Evolutionary conservation across 2,888 invertebrate species (phyloP).

Genomic region (Malthinus flaveolus): DNA sequence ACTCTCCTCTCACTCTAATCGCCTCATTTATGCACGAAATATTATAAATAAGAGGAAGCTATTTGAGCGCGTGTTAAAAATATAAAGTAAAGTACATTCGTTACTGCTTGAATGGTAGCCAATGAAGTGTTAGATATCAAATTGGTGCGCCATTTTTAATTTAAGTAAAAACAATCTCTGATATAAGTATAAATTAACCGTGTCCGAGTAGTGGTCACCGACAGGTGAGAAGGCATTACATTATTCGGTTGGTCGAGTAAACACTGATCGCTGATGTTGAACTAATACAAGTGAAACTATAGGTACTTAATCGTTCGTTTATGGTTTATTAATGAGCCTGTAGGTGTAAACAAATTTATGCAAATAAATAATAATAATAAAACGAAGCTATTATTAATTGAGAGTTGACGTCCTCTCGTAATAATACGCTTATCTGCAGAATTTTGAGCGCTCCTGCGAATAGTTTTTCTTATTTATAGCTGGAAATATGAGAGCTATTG

Average conservation of each 20-base stretch:
- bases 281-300: slow-evolving; percentile 37
- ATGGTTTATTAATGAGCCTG: slow-evolving; percentile 3
- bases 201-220: slow-evolving; percentile 42
- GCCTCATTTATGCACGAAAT: neutral
- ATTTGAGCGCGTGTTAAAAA: slow-evolving; percentile 10
- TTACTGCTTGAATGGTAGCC: slow-evolving; percentile 43
- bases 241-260: slow-evolving; percentile 41
- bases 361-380: too few relatives aligned
- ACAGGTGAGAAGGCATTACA: slow-evolving; percentile 44
- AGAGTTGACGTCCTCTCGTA: too few relatives aligned
- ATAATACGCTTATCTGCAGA: too few relatives aligned
- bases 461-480: too few relatives aligned
- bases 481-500: neutral
- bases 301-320: slow-evolving; percentile 12
- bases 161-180: slow-evolving; percentile 42
- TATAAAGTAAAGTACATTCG: slow-evolving; percentile 27
- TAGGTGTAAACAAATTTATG: slow-evolving; percentile 13
- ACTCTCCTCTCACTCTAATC: neutral
- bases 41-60: neutral
- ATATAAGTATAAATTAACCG: slow-evolving; percentile 45
- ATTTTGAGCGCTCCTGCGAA: too few relatives aligned
- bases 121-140: slow-evolving; percentile 42
- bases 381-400: too few relatives aligned
- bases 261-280: slow-evolving; percentile 39
- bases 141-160: slow-evolving; percentile 44